Base-by-base conservation (phyloP, 2,888 invertebrate species). In the Idaea aversata region DNA sequence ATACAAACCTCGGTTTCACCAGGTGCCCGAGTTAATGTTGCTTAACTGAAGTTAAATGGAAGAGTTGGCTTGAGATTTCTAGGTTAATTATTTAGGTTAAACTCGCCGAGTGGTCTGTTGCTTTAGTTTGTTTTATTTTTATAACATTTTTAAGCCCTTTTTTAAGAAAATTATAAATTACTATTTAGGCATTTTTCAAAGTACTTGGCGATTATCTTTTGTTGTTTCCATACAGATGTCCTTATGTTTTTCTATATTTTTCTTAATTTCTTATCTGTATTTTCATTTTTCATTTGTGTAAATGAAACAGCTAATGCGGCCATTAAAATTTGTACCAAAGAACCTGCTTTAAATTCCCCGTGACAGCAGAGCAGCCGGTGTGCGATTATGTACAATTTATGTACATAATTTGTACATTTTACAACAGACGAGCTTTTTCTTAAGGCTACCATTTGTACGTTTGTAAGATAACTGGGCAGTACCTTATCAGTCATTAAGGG, bases 361-460 rank as follows among this genome's bases (percentile, higher is more conserved):
- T 47, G 47, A 47, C 47, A 47, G 47, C 13, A 13, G 7, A 47
- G 47, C 79, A 76, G 78, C 78, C 75, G 76, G 68, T 72, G 74
- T 68, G 72, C 72, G 77, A 82, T 81, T 77, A 79, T 77, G 77
- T 77, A 74, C 76, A 83, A 83, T 80, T 83, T 81, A 83, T 83
- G 80, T 82, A 79, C 82, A 83, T 81, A 83, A 83, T 80, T 83
- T 79, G 77, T 75, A 72, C 64, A 75, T 47, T 47, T 7, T 47
- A 47, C 47, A 47, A 47, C 47, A 47, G 47, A 47, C 47, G 47
- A 47, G 47, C 47, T 47, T 47, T 47, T 47, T 47, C 47, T 47
- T 47, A 47, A 47, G 47, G 47, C 47, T 47, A 13, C 47, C 47
- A 47, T 47, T 47, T 13, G 47, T 47, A 47, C 47, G 10, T 47